A percentile compares a stretch with the other conserved stretches of the same genome.
Evolutionary conservation across 64 coral and sea anemone genomes (phyloP).

Genomic region (Stichodactyla helianthus): DNA sequence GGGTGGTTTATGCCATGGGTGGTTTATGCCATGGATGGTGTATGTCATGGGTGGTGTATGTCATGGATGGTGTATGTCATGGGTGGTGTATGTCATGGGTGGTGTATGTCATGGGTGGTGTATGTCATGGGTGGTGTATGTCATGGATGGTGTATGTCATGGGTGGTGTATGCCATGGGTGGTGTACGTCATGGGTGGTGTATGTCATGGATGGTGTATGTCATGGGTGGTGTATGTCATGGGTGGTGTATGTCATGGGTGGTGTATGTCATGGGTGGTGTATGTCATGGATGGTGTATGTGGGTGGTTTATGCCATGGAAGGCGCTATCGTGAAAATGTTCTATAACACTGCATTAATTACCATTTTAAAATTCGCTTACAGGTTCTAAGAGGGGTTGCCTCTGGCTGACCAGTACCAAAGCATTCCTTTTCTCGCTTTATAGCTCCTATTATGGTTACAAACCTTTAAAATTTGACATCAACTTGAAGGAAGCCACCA

Average conservation of each 20-base stretch:
- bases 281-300: no score
- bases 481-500: background rate
- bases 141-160: background rate
- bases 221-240: no score
- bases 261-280: no score
- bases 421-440: constrained; percentile 15
- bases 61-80: no score
- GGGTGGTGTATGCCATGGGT: background rate
- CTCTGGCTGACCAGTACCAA: background rate
- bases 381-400: background rate
- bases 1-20: background rate
- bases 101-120: no score
- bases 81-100: no score
- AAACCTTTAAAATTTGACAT: background rate
- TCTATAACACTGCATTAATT: background rate
- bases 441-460: background rate
- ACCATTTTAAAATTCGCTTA: background rate
- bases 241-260: no score
- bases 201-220: background rate
- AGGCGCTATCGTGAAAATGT: no score
- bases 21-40: background rate
- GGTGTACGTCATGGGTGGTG: background rate
- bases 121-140: no score
- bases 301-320: no score
- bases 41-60: no score